Conservation (phyloP, 2,797 vertebrate species). For the Morus bassanus region DNA sequence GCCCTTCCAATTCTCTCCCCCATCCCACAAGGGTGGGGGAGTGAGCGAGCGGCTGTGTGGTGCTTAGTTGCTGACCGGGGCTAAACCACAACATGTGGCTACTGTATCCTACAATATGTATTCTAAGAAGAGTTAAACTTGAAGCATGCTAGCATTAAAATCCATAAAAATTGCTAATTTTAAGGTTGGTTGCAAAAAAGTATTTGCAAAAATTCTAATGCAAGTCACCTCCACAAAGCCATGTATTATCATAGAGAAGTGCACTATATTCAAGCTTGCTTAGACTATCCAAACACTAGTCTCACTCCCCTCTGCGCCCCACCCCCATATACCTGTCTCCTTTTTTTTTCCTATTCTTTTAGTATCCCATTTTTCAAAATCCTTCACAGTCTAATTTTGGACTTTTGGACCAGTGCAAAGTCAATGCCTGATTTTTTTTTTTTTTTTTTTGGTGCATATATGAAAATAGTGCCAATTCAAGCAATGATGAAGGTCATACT, state of each 20-base stretch:
- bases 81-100: too few relatives aligned
- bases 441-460: background rate
- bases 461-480: background rate
- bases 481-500: background rate
- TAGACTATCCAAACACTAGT: background rate
- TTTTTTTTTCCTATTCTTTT: background rate
- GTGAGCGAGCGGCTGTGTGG: too few relatives aligned
- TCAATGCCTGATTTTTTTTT: background rate
- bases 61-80: too few relatives aligned
- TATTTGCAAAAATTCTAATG: background rate
- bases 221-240: background rate
- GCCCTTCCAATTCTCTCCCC: too few relatives aligned
- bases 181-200: background rate
- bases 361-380: background rate
- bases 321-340: accelerated
- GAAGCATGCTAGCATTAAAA: background rate
- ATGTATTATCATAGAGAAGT: background rate
- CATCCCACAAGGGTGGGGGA: too few relatives aligned
- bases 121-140: background rate
- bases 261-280: background rate
- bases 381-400: background rate
- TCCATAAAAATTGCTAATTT: background rate
- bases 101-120: background rate
- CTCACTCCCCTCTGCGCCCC: accelerated
- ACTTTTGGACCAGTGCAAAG: background rate